phyloP scores from a whole-genome alignment of 2,113 vertebrate species.

The Oryzias curvinotus region DNA sequence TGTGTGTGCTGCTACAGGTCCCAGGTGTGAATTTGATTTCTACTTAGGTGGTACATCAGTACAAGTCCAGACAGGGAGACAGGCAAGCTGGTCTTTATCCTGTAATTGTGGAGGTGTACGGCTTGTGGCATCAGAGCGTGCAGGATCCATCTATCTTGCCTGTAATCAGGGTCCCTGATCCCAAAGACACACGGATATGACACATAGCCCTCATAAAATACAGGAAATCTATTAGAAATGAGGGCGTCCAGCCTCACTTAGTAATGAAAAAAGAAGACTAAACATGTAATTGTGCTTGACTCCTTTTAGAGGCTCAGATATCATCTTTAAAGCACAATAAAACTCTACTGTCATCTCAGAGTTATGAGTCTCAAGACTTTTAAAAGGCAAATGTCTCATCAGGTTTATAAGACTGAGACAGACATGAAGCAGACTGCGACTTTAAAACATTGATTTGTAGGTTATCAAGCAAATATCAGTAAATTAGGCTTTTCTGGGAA shows the following conservation, averaged over 20 bases:
- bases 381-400: conserved; percentile 37
- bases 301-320: conserved; percentile 46
- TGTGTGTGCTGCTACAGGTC: conserved; percentile 28
- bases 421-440: conserved; percentile 43
- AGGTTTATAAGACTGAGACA: conserved; percentile 30
- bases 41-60: conserved; percentile 33
- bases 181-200: conserved; percentile 18
- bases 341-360: conserved; percentile 2
- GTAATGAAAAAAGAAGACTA: conserved; percentile 23
- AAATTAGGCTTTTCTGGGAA: neutral
- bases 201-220: conserved; percentile 37
- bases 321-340: conserved; percentile 44
- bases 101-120: conserved; percentile 34
- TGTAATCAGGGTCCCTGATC: conserved; percentile 32
- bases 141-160: conserved; percentile 32
- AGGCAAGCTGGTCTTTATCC: conserved; percentile 32
- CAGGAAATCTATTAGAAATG: conserved; percentile 15
- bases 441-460: conserved; percentile 12
- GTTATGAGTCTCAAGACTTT: conserved; percentile 25
- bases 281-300: conserved; percentile 41
- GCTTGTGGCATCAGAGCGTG: conserved; percentile 35
- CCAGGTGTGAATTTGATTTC: conserved; percentile 57
- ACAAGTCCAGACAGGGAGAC: conserved; percentile 61
- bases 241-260: neutral
- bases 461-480: conserved; percentile 1